Conservation (phyloP, 2,888 invertebrate species). For the Phortica okadai region DNA sequence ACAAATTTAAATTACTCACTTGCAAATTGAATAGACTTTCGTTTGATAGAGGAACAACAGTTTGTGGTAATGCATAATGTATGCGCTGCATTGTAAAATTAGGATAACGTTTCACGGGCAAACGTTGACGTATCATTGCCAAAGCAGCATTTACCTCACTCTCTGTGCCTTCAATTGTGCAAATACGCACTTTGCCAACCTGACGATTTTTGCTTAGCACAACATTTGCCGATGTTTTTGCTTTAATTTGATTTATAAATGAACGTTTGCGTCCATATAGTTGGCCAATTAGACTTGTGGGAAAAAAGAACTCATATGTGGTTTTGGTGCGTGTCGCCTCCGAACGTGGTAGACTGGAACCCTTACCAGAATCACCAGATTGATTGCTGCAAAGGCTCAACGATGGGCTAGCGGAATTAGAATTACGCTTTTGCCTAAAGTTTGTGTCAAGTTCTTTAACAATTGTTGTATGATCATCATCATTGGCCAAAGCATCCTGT, state of each 20-base stretch:
- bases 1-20: conserved; percentile 66
- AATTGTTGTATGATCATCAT: not conserved
- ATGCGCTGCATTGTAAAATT: conserved; percentile 82
- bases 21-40: conserved; percentile 76
- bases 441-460: conserved; percentile 36
- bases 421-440: conserved; percentile 66
- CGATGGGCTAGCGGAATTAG: conserved; percentile 80
- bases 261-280: conserved; percentile 90
- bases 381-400: conserved; percentile 78
- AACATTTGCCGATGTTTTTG: conserved; percentile 87
- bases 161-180: conserved; percentile 88
- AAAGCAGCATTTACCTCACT: conserved; percentile 88
- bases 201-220: conserved; percentile 85
- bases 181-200: conserved; percentile 86
- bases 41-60: conserved; percentile 74
- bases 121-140: conserved; percentile 88
- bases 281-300: conserved; percentile 87
- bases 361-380: conserved; percentile 76
- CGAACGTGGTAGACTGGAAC: conserved; percentile 74
- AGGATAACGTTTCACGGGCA: conserved; percentile 89
- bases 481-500: no score
- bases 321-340: conserved; percentile 69
- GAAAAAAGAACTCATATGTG: conserved; percentile 83
- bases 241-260: conserved; percentile 88
- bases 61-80: conserved; percentile 73